These are phyloP conservation scores for Drosophila prostipennis DNA, from an alignment of 2,888 invertebrate genomes.

Conservation along the genomic window DNA sequence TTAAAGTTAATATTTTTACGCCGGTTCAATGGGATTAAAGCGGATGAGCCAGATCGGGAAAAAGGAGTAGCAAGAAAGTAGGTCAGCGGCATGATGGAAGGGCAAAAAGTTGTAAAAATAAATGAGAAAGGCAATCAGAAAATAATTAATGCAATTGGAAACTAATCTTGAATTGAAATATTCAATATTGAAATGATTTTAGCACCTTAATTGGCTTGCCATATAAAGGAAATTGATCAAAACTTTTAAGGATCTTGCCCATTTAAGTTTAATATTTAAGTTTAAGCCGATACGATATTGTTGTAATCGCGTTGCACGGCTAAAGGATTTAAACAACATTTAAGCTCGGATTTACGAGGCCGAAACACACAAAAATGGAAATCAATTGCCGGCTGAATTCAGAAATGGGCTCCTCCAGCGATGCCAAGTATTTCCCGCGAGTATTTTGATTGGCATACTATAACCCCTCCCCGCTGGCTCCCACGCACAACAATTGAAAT, in stretches of 20 bases:
- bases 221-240: conserved; percentile 4
- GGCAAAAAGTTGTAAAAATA: conserved; percentile 8
- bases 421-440: conserved; percentile 76
- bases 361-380: conserved; percentile 28
- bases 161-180: conserved; percentile 22
- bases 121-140: conserved; percentile 15
- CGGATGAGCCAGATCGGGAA: conserved; percentile 25
- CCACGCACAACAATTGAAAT: conserved; percentile 66
- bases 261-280: neutral
- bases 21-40: conserved; percentile 38
- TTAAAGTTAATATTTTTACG: conserved; percentile 50
- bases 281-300: neutral
- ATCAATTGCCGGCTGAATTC: conserved; percentile 61
- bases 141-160: conserved; percentile 25
- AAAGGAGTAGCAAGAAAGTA: conserved; percentile 19
- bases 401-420: conserved; percentile 52
- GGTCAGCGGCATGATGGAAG: conserved; percentile 22
- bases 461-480: conserved; percentile 9
- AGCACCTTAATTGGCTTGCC: conserved; percentile 3
- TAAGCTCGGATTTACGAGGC: conserved; percentile 39
- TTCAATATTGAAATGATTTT: conserved; percentile 10
- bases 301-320: conserved; percentile 19
- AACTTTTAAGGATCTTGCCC: too few species aligned
- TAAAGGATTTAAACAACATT: conserved; percentile 48
- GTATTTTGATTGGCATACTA: conserved; percentile 77